Conservation (phyloP, 2,797 vertebrate species). For the Periparus ater region DNA sequence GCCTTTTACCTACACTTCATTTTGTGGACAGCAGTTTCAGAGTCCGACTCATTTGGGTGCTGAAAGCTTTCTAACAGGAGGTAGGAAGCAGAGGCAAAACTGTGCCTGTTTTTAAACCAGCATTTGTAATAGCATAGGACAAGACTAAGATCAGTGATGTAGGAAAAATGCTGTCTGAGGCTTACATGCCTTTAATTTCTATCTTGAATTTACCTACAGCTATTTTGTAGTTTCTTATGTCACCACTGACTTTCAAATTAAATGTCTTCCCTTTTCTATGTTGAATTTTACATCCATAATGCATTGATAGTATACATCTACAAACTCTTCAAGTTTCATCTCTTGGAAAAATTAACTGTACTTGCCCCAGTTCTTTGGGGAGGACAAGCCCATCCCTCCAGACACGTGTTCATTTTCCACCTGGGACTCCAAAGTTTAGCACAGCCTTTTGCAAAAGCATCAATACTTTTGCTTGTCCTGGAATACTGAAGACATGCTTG, state of each 20-base stretch:
- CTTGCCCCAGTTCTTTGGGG: background rate
- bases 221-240: background rate
- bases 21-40: background rate
- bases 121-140: background rate
- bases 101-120: background rate
- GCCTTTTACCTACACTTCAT: background rate
- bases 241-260: background rate
- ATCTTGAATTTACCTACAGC: background rate
- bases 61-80: background rate
- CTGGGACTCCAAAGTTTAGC: background rate
- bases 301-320: background rate
- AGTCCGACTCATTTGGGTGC: background rate
- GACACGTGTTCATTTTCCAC: background rate
- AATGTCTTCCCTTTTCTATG: background rate
- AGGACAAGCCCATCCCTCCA: background rate
- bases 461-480: background rate
- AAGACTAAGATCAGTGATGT: background rate
- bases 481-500: background rate
- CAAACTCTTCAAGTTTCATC: background rate
- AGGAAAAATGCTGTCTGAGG: background rate
- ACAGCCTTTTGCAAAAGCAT: background rate
- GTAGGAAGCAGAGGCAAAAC: background rate
- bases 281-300: background rate
- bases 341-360: background rate
- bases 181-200: background rate